A percentile compares a stretch with the other conserved stretches of the same genome.
These are phyloP conservation scores for Nestor notabilis DNA, from an alignment of 2,113 vertebrate genomes.

Conservation along the genomic window DNA sequence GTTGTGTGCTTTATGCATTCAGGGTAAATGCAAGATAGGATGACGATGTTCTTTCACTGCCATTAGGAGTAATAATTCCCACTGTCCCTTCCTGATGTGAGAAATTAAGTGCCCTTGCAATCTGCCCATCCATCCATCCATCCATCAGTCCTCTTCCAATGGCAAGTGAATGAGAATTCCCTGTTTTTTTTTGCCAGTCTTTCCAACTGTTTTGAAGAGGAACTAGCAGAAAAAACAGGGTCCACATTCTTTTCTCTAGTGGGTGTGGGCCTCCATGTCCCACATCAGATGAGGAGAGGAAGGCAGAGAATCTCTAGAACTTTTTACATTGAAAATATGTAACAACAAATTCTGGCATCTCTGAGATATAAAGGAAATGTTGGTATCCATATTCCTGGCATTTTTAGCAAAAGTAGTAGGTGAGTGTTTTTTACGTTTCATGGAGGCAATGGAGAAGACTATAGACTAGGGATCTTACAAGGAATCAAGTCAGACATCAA, in stretches of 20 bases:
- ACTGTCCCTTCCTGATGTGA: rapidly evolving
- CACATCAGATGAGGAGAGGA: not conserved
- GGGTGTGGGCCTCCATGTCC: not conserved
- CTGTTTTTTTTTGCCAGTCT: not conserved
- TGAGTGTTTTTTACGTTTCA: not conserved
- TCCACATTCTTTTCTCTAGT: not conserved
- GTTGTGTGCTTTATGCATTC: not conserved
- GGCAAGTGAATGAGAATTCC: not conserved
- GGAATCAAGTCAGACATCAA: not conserved
- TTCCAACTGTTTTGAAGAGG: not conserved
- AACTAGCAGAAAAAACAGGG: not conserved
- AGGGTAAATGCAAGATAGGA: not conserved
- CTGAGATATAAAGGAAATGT: not conserved
- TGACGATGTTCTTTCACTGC: not conserved
- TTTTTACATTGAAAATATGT: not conserved
- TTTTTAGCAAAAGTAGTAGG: not conserved
- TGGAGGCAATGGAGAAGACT: not conserved
- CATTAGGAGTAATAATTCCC: not conserved
- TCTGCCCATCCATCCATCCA: not conserved
- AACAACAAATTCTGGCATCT: not conserved
- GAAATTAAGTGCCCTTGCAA: not conserved
- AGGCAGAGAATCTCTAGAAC: not conserved
- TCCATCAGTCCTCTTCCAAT: not conserved
- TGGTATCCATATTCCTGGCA: not conserved
- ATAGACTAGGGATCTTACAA: not conserved